Percentiles rank a stretch among this genome's conserved stretches.
Evolutionary conservation across 2,113 vertebrate genomes (phyloP).

Genomic region (Muscicapa adusta): DNA sequence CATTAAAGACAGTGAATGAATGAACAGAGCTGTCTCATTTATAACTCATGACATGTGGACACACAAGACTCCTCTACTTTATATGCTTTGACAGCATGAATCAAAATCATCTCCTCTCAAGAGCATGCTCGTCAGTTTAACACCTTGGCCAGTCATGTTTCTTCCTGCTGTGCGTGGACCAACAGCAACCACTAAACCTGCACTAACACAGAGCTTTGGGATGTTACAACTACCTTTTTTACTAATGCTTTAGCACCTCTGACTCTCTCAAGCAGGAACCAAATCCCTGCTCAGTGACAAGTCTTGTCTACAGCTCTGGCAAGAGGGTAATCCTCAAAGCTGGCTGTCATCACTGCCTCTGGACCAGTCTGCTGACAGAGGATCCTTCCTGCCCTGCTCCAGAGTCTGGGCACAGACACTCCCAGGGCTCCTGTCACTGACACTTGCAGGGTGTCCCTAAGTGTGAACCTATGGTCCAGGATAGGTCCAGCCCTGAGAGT

Average conservation of each 20-base stretch:
- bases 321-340: neutral
- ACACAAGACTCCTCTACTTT: neutral
- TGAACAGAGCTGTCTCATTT: neutral
- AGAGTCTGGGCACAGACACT: neutral
- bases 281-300: neutral
- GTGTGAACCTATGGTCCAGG: neutral
- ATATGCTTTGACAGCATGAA: neutral
- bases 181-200: neutral
- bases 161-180: neutral
- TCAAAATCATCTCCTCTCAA: neutral
- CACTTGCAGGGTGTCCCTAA: neutral
- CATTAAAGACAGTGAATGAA: neutral
- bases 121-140: neutral
- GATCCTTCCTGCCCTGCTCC: neutral
- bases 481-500: neutral
- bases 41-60: neutral
- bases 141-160: neutral
- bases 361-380: neutral
- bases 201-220: neutral
- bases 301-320: neutral
- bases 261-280: neutral
- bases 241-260: neutral
- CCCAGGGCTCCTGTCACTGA: rapidly evolving
- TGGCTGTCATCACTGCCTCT: neutral
- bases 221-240: neutral